Evolutionary conservation across 2,888 invertebrate genomes (phyloP), one percentile per base, ranked within the genome.

Genomic region (Hesperia comma): DNA sequence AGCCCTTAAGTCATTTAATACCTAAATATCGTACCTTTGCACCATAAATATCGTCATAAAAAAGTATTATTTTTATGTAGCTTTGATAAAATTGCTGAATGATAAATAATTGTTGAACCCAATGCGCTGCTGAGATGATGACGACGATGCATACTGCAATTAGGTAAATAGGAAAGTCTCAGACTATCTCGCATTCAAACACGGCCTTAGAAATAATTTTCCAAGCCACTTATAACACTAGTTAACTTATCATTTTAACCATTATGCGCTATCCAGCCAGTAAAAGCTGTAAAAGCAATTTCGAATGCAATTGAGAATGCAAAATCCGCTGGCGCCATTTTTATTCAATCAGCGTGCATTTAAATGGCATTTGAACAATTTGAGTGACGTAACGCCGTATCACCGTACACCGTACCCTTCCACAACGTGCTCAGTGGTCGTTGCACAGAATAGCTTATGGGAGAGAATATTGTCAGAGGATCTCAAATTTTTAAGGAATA

Each of bases 321-420:
- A 58, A 58, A 53, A 58, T 17, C 37, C 15, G 21, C 15, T 55
- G 55, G 46, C 51, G 64, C 51, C 32, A 58, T 58, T 58, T 64
- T 64, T 51, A 64, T 64, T 64, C 64, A 57, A 64, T 64, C 51
- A 41, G 57, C 41, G 58, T 53, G 57, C 64, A 58, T 54, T 63
- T 63, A 41, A 63, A 63, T 56, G 49, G 21, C 63, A 49, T 54
- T 40, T 57, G 61, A 51, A 64, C 51, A 46, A 58, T 58, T 33
- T 21, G 41, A 58, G 32, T 63, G 63, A 64, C 64, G 64, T 60
- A 64, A 60, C 60, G 58, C 53, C 19, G 53, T 58, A 68, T 56
- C 55, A 40, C 32, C 40, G 46, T 58, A 63, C 63, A n/a, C 32
- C 26, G 54, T 60, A 63, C 63, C 58, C 63, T 58, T 53, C 57